phyloP scores from a whole-genome alignment of 2,113 vertebrate genomes.

The Notarius quadriscutis region DNA sequence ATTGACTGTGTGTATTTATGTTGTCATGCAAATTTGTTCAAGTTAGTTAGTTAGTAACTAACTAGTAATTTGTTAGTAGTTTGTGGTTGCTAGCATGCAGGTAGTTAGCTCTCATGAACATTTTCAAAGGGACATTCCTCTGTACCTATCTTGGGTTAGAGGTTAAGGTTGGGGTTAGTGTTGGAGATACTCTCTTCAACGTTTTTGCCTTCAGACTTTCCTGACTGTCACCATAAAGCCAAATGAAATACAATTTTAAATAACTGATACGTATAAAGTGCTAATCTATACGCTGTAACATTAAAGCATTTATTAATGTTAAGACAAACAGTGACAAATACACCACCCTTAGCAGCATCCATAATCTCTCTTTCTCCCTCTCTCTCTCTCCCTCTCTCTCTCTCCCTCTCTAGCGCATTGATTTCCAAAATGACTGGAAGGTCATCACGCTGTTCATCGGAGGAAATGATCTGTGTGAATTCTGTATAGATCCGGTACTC shows the following conservation, averaged over 20 bases:
- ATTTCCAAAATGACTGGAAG: conserved; percentile 90
- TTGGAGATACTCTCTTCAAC: too few species aligned
- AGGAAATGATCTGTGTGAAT: conserved; percentile 82
- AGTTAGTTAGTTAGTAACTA: too few species aligned
- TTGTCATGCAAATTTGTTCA: not conserved
- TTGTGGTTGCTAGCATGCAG: not conserved
- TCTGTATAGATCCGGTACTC: conserved; percentile 81
- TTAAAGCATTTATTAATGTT: not conserved
- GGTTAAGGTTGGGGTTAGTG: too few species aligned
- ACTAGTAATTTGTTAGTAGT: not conserved
- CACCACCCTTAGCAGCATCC: not conserved
- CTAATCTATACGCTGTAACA: not conserved
- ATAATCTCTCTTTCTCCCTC: not conserved
- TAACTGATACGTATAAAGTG: not conserved
- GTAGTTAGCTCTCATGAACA: not conserved
- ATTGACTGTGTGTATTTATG: not conserved
- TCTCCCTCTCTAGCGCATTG: conserved; percentile 71
- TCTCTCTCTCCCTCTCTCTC: too few species aligned
- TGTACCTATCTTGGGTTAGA: too few species aligned
- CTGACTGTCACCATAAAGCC: not conserved
- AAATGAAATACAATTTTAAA: not conserved
- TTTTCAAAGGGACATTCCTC: too few species aligned
- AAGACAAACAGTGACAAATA: not conserved
- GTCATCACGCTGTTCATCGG: conserved; percentile 87
- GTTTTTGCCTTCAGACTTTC: not conserved